Percentiles rank a stretch among this genome's conserved stretches.
These are phyloP conservation scores for Eucidaris tribuloides DNA, from an alignment of 35 echinoderm and acorn worm species.

Conservation along the genomic window DNA sequence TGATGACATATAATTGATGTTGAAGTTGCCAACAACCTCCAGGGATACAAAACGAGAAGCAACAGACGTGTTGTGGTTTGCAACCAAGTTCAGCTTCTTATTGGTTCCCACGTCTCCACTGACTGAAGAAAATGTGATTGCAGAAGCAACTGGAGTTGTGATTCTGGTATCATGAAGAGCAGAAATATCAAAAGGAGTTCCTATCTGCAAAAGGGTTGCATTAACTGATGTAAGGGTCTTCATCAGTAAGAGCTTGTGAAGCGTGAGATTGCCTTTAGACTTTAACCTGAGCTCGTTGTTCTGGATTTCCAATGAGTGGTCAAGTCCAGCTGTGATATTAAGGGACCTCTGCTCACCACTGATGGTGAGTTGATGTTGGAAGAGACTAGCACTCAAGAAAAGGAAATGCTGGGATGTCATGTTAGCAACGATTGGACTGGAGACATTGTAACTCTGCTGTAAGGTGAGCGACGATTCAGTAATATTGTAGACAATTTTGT, in stretches of 20 bases:
- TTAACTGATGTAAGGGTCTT: constrained; percentile 25
- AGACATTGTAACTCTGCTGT: not conserved
- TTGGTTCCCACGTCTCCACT: not conserved
- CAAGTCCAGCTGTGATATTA: not conserved
- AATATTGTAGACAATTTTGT: constrained; percentile 52
- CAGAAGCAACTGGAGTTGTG: not conserved
- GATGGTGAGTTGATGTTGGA: not conserved
- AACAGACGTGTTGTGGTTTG: constrained; percentile 14
- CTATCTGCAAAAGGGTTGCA: not conserved
- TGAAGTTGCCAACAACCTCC: constrained; percentile 44
- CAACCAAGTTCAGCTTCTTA: not conserved
- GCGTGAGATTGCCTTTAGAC: not conserved
- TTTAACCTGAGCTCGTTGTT: not conserved
- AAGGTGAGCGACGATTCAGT: constrained; percentile 57
- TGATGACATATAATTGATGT: constrained; percentile 48
- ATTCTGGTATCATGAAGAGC: not conserved
- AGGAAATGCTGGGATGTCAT: not conserved
- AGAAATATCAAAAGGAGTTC: not conserved
- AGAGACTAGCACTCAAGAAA: not conserved
- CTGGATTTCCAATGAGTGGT: not conserved
- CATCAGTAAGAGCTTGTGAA: not conserved
- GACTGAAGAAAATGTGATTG: not conserved
- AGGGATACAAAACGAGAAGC: constrained; percentile 41
- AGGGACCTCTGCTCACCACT: not conserved
- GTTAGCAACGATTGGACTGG: constrained; percentile 5